A percentile compares a stretch with the other conserved stretches of the same genome.
These are phyloP conservation scores for Halotydeus destructor DNA, from an alignment of 1,140 invertebrate genomes.

Conservation along the genomic window DNA sequence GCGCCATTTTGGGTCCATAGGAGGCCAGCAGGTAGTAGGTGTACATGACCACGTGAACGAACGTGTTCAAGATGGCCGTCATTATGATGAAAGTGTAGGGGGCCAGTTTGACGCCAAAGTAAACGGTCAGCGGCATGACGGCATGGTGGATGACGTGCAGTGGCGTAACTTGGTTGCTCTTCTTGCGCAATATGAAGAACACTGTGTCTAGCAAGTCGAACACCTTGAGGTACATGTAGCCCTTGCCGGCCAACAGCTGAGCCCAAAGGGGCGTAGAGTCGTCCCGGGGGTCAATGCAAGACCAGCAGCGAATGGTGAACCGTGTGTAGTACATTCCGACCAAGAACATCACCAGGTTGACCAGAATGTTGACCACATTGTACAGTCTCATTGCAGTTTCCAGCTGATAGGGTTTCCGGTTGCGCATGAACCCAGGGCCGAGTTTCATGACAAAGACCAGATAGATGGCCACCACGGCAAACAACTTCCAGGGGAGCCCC, in stretches of 20 bases:
- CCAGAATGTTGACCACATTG: slow-evolving; percentile 29
- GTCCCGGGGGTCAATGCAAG: neutral
- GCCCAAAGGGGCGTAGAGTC: neutral
- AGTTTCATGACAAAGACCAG: slow-evolving; percentile 55
- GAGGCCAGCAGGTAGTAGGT: slow-evolving; percentile 33
- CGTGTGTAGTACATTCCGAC: neutral
- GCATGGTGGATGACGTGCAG: slow-evolving; percentile 45
- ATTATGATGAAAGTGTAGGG: slow-evolving; percentile 29
- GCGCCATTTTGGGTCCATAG: slow-evolving; percentile 30
- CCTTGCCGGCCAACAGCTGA: neutral
- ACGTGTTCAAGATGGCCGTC: too few species aligned
- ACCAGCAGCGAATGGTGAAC: neutral
- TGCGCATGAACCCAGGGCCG: slow-evolving; percentile 61
- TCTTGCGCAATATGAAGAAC: slow-evolving; percentile 68
- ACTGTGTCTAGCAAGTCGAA: slow-evolving; percentile 10
- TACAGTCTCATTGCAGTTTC: slow-evolving; percentile 51
- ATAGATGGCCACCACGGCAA: slow-evolving; percentile 27
- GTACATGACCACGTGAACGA: slow-evolving; percentile 42
- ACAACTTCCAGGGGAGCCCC: slow-evolving; percentile 7
- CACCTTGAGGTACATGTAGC: slow-evolving; percentile 17
- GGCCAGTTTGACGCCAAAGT: slow-evolving; percentile 22
- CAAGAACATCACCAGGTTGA: neutral
- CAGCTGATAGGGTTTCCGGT: slow-evolving; percentile 55
- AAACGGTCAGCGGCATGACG: slow-evolving; percentile 25
- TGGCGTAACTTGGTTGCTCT: slow-evolving; percentile 46